phyloP scores from a whole-genome alignment of 2,888 invertebrate species.

The Pocota personata region DNA sequence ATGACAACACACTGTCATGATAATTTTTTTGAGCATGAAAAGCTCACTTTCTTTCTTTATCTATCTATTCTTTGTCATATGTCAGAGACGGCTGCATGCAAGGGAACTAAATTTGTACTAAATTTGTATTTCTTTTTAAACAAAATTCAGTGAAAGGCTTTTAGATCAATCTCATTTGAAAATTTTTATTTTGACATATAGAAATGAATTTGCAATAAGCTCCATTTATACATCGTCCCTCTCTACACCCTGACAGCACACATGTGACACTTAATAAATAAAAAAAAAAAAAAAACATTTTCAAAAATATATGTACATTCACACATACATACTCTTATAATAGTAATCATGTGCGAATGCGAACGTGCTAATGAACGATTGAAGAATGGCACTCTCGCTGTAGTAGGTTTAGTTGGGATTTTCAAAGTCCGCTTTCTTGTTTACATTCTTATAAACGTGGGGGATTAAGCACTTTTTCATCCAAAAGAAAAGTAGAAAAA shows the following conservation, averaged over 20 bases:
- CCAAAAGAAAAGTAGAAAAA: background rate
- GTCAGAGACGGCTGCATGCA: background rate
- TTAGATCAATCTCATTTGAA: background rate
- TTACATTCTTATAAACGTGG: constrained; percentile 2
- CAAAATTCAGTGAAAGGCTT: constrained; percentile 18
- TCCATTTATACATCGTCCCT: background rate
- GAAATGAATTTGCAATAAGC: constrained; percentile 1
- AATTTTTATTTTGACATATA: background rate
- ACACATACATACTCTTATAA: background rate
- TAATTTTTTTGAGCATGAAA: background rate
- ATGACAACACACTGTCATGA: background rate
- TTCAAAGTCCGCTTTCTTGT: constrained; percentile 37
- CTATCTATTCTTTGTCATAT: constrained; percentile 1
- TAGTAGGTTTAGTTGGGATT: background rate
- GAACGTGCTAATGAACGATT: constrained; percentile 57
- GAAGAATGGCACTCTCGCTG: constrained; percentile 46
- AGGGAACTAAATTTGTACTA: background rate
- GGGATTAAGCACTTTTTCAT: background rate
- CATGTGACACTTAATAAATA: constrained; percentile 25
- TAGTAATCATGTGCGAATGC: constrained; percentile 47
- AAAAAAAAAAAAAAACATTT: background rate
- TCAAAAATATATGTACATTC: background rate
- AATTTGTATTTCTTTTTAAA: background rate
- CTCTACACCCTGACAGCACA: background rate
- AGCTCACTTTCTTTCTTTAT: constrained; percentile 23